Conservation (phyloP, 2,888 invertebrate genomes). For the Teleogryllus oceanicus region DNA sequence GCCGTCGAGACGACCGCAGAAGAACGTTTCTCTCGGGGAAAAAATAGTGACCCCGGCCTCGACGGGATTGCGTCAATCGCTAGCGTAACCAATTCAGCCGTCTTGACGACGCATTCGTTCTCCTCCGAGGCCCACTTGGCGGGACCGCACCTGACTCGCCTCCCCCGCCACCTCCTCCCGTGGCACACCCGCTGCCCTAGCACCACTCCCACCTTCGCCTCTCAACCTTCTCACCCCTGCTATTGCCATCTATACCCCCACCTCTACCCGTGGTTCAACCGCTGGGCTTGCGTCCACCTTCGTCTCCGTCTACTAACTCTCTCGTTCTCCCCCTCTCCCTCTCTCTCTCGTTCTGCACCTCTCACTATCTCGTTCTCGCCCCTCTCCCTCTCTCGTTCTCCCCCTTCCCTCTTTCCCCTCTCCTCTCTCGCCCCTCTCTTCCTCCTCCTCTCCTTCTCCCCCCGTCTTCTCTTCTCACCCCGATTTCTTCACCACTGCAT, state of each 20-base stretch:
- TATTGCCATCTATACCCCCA: too few relatives aligned
- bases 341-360: background rate
- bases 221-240: background rate
- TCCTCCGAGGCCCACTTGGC: background rate
- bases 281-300: too few relatives aligned
- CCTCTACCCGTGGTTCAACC: too few relatives aligned
- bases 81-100: background rate
- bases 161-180: background rate
- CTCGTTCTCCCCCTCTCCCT: background rate
- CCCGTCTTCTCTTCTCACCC: too few relatives aligned
- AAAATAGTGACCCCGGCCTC: background rate
- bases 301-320: background rate
- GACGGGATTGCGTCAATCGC: background rate
- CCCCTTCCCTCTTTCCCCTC: background rate
- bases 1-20: background rate
- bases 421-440: too few relatives aligned
- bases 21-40: background rate
- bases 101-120: background rate
- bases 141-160: background rate
- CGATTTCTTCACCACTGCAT: too few relatives aligned
- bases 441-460: too few relatives aligned
- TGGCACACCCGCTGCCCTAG: background rate
- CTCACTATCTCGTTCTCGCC: background rate
- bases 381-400: too few relatives aligned
- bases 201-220: background rate